A percentile compares a stretch with the other conserved stretches of the same genome.
These are phyloP conservation scores for Oncorhynchus clarkii DNA, from an alignment of 2,113 vertebrate genomes.

Conservation along the genomic window DNA sequence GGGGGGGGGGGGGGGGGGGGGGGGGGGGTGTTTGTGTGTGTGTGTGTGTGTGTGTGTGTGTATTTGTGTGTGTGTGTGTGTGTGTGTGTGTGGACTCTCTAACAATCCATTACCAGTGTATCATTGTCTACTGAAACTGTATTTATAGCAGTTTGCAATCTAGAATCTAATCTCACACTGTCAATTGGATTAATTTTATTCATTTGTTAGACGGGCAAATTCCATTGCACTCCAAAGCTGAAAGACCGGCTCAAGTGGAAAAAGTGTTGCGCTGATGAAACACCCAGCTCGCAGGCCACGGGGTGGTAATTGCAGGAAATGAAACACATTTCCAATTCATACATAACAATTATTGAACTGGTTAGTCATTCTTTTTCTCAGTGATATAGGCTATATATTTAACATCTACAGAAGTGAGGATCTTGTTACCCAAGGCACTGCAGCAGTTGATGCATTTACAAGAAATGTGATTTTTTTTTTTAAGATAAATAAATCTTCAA, in stretches of 20 bases:
- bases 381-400: no score
- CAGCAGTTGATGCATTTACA: no score
- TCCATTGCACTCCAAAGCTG: slow-evolving; percentile 4
- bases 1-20: no score
- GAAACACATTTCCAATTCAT: no score
- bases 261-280: not conserved
- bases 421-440: no score
- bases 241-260: not conserved
- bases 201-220: slow-evolving; percentile 17
- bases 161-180: slow-evolving; percentile 22
- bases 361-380: no score
- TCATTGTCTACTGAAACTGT: not conserved
- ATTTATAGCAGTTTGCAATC: not conserved
- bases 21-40: not conserved
- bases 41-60: no score
- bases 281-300: not conserved
- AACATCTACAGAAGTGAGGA: no score
- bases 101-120: not conserved
- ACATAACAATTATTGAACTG: no score
- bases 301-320: no score
- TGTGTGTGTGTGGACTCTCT: not conserved
- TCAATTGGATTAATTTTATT: slow-evolving; percentile 18
- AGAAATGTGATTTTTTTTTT: no score
- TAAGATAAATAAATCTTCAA: no score
- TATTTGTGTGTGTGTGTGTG: not conserved